These are phyloP conservation scores for Xestia rhomboidea DNA, from an alignment of 2,888 invertebrate species.

Conservation along the genomic window DNA sequence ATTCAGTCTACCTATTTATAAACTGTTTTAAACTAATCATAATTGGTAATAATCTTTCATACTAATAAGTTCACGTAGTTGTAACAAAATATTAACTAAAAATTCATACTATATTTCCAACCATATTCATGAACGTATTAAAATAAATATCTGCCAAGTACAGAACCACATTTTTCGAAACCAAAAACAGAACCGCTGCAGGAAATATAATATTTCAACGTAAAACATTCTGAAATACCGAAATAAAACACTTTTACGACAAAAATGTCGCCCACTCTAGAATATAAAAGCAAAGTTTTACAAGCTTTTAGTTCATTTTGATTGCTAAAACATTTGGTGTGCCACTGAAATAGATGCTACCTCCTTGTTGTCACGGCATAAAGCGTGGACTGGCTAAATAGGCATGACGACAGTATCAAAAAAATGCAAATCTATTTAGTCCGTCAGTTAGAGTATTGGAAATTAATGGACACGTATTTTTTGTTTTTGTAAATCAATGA, in stretches of 20 bases:
- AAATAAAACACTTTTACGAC: conserved; percentile 63
- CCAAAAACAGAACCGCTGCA: conserved; percentile 30
- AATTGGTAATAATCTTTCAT: not conserved
- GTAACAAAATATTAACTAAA: too few species aligned
- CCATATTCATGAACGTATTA: conserved; percentile 52
- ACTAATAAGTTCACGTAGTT: not conserved
- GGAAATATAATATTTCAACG: conserved; percentile 52
- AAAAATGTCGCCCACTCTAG: conserved; percentile 48
- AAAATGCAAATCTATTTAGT: too few species aligned
- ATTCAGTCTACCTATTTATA: not conserved
- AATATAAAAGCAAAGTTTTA: conserved; percentile 63
- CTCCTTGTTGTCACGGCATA: conserved; percentile 20
- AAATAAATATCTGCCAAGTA: conserved; percentile 24
- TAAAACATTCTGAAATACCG: conserved; percentile 45
- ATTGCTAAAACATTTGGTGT: conserved; percentile 46
- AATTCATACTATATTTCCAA: not conserved
- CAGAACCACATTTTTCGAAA: conserved; percentile 34
- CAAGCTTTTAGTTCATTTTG: conserved; percentile 56
- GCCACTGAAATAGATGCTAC: conserved; percentile 26
- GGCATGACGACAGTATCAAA: too few species aligned
- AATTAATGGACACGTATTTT: too few species aligned
- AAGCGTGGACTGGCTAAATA: not conserved
- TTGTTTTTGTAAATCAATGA: too few species aligned
- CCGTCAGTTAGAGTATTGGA: too few species aligned
- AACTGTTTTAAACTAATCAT: not conserved